A percentile compares a stretch with the other conserved stretches of the same genome.
These are phyloP conservation scores for Limenitis camilla DNA, from an alignment of 2,888 invertebrate genomes.

Conservation along the genomic window DNA sequence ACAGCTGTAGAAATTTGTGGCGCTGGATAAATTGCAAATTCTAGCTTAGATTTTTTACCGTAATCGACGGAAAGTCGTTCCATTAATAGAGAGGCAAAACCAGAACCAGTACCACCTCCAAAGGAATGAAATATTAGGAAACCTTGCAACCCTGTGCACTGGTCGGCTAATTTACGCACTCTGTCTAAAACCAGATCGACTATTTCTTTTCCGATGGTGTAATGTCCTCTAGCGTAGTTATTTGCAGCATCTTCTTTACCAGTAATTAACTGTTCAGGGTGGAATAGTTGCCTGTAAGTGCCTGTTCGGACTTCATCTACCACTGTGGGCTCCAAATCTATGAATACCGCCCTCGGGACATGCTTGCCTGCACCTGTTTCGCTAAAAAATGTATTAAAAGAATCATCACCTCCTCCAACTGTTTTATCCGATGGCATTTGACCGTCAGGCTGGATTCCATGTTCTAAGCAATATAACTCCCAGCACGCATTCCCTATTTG, in stretches of 20 bases:
- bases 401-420: slow-evolving; percentile 85
- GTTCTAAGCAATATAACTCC: slow-evolving; percentile 88
- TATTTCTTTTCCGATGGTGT: slow-evolving; percentile 96
- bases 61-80: slow-evolving; percentile 96
- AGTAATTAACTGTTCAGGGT: slow-evolving; percentile 95
- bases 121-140: slow-evolving; percentile 97
- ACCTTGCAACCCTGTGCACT: slow-evolving; percentile 92
- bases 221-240: slow-evolving; percentile 97
- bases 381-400: slow-evolving; percentile 94
- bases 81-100: slow-evolving; percentile 95
- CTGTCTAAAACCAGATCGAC: slow-evolving; percentile 91
- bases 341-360: slow-evolving; percentile 94
- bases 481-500: slow-evolving; percentile 92
- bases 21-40: slow-evolving; percentile 96
- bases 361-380: slow-evolving; percentile 97
- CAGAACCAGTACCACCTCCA: slow-evolving; percentile 94
- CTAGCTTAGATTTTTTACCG: slow-evolving; percentile 94
- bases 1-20: slow-evolving; percentile 91
- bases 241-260: slow-evolving; percentile 98
- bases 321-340: slow-evolving; percentile 96
- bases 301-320: slow-evolving; percentile 95
- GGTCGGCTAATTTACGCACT: slow-evolving; percentile 88
- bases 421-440: slow-evolving; percentile 89
- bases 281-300: slow-evolving; percentile 95
- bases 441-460: slow-evolving; percentile 88